Percentiles rank a stretch among this genome's conserved stretches.
These are phyloP conservation scores for Ceratosolen fusciceps DNA, from an alignment of 1,140 invertebrate species.

Conservation along the genomic window DNA sequence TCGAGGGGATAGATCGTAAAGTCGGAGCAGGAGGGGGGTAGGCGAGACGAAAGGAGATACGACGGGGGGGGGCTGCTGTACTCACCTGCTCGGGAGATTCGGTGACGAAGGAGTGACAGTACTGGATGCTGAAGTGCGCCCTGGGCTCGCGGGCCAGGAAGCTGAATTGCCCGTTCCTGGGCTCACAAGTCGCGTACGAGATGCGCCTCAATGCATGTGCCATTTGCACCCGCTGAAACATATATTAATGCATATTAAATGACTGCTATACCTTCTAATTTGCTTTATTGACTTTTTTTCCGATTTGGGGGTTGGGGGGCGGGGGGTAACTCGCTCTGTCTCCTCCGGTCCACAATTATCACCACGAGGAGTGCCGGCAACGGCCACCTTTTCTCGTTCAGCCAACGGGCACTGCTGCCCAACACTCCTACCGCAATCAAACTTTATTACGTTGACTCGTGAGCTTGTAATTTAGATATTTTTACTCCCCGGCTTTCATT, in stretches of 20 bases:
- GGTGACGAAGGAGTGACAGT: slow-evolving; percentile 87
- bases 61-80: slow-evolving; percentile 23
- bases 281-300: not conserved
- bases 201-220: slow-evolving; percentile 88
- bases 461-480: not conserved
- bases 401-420: not conserved
- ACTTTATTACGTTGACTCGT: not conserved
- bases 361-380: no score
- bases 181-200: slow-evolving; percentile 90
- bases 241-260: not conserved
- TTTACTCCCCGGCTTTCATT: not conserved
- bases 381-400: not conserved
- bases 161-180: slow-evolving; percentile 84
- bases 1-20: slow-evolving; percentile 6
- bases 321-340: no score
- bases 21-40: not conserved
- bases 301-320: no score
- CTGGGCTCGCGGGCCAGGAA: slow-evolving; percentile 87
- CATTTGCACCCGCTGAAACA: slow-evolving; percentile 86
- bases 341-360: not conserved
- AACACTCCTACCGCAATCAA: not conserved
- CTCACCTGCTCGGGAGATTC: slow-evolving; percentile 83
- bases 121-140: slow-evolving; percentile 81
- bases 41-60: slow-evolving; percentile 17
- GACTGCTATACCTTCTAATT: not conserved